Evolutionary conservation across 2,797 vertebrate species (phyloP).

Genomic region (Mormyrops attenuatus): DNA sequence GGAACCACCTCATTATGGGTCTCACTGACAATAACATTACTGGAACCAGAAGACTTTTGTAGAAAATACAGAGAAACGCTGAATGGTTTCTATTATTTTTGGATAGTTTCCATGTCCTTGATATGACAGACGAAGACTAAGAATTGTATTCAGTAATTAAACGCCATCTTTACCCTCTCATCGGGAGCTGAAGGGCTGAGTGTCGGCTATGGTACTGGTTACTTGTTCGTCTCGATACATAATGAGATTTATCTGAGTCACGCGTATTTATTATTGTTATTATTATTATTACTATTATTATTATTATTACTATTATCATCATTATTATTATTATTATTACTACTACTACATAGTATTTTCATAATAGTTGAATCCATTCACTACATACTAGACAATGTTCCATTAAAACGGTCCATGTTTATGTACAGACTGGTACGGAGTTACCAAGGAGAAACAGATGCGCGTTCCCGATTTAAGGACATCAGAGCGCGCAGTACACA

Average conservation of each 20-base stretch:
- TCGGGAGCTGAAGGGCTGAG: slow-evolving; percentile 51
- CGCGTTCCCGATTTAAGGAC: slow-evolving; percentile 24
- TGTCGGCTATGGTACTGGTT: slow-evolving; percentile 31
- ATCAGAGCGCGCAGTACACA: slow-evolving; percentile 31
- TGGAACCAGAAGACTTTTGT: slow-evolving; percentile 68
- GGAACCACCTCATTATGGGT: slow-evolving; percentile 56
- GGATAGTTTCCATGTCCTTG: slow-evolving; percentile 42
- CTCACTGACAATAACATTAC: slow-evolving; percentile 50
- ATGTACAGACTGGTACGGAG: slow-evolving; percentile 20
- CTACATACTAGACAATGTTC: background rate
- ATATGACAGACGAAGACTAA: slow-evolving; percentile 42
- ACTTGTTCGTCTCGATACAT: slow-evolving; percentile 6
- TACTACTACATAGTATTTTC: background rate
- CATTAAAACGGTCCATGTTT: background rate
- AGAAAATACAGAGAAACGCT: slow-evolving; percentile 33
- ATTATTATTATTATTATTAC: slow-evolving; percentile 22
- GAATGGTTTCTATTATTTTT: slow-evolving; percentile 41
- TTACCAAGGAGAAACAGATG: slow-evolving; percentile 20
- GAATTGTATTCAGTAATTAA: slow-evolving; percentile 51
- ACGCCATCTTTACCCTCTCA: slow-evolving; percentile 51
- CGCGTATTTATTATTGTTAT: slow-evolving; percentile 42
- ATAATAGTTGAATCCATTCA: background rate
- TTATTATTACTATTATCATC: slow-evolving; percentile 25
- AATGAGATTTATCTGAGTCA: slow-evolving; percentile 27
- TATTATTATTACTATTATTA: slow-evolving; percentile 29